Evolutionary conservation across 64 coral and sea anemone species (phyloP).

Genomic region (Anthopleura sola): DNA sequence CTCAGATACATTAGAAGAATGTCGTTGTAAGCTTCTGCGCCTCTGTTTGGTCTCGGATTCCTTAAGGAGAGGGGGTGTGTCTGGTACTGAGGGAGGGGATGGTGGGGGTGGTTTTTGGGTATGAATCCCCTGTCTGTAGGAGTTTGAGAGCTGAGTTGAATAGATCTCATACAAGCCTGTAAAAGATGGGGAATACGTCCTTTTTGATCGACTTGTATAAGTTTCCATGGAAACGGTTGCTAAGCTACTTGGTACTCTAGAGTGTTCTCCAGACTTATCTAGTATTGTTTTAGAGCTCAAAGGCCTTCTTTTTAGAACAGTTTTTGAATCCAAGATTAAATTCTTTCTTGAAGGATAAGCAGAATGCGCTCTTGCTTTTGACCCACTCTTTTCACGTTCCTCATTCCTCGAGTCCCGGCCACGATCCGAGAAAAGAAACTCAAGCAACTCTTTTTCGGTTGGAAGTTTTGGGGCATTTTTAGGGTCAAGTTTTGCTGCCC

Average conservation of each 20-base stretch:
- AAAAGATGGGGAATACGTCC: conserved; percentile 20
- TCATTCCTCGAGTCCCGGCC: neutral
- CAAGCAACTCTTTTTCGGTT: conserved; percentile 28
- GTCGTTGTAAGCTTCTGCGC: neutral
- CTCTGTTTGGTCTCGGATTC: neutral
- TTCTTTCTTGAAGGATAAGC: neutral
- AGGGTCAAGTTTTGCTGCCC: neutral
- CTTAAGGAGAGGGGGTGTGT: neutral
- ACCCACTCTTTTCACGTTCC: neutral
- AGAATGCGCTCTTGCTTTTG: neutral
- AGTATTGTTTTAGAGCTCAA: neutral
- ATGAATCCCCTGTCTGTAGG: conserved; percentile 46
- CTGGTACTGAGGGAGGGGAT: neutral
- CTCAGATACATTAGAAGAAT: conserved; percentile 35
- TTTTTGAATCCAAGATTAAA: neutral
- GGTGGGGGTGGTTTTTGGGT: conserved; percentile 13
- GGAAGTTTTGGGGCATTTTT: conserved; percentile 2
- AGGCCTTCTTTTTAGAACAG: neutral
- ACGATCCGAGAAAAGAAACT: conserved; percentile 51
- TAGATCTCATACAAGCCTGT: conserved; percentile 37
- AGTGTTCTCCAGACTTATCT: neutral
- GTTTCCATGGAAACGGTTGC: neutral
- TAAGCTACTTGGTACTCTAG: neutral
- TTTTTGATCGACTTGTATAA: neutral
- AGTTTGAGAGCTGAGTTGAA: conserved; percentile 55